Conservation (phyloP, 2,797 vertebrate species). For the Pangasius larnaudii region DNA sequence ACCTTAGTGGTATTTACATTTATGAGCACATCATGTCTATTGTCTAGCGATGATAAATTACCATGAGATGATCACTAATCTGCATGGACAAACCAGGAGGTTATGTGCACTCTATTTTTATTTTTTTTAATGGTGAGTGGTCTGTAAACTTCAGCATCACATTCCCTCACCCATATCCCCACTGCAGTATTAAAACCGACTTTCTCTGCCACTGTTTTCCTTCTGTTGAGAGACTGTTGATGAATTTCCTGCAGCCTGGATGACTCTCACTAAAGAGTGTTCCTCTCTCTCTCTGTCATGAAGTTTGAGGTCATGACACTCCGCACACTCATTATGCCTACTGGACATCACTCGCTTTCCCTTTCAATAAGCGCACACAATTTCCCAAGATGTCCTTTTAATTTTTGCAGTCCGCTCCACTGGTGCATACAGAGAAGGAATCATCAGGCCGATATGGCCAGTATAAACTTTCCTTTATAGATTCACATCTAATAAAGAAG, state of each 20-base stretch:
- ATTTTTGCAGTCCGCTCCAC: slow-evolving; percentile 21
- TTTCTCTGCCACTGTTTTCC: background rate
- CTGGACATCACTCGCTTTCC: slow-evolving; percentile 7
- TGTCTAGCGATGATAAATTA: background rate
- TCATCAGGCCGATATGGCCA: slow-evolving; percentile 16
- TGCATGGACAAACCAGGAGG: background rate
- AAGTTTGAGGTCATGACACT: slow-evolving; percentile 3
- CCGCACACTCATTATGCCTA: slow-evolving; percentile 17
- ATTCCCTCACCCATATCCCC: background rate
- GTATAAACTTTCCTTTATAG: slow-evolving; percentile 37
- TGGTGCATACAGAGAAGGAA: slow-evolving; percentile 25
- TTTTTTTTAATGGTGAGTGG: background rate
- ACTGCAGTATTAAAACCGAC: background rate
- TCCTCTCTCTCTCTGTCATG: too few relatives aligned
- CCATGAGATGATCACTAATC: background rate
- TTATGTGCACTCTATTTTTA: background rate
- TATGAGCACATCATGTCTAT: background rate
- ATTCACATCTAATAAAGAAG: slow-evolving; percentile 31
- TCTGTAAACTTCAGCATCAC: background rate
- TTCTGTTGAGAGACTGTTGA: background rate
- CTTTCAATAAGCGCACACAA: slow-evolving; percentile 4
- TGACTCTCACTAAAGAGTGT: background rate
- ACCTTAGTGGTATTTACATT: background rate
- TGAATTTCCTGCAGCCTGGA: slow-evolving; percentile 5
- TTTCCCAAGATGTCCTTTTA: slow-evolving; percentile 31